Evolutionary conservation across 2,888 invertebrate genomes (phyloP).

Genomic region (Melolontha melolontha): DNA sequence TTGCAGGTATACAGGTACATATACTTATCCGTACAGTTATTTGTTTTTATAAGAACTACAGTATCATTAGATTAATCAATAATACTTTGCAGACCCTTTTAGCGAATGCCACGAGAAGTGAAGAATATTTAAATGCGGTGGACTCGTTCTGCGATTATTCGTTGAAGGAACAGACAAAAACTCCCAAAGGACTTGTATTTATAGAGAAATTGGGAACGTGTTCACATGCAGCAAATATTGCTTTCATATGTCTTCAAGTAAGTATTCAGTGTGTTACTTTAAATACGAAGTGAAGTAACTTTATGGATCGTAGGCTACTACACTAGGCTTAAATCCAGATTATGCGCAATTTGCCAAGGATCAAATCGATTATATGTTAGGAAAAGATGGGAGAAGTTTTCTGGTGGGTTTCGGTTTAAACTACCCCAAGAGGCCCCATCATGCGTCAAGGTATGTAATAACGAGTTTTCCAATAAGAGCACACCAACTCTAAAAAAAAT

Average conservation of each 20-base stretch:
- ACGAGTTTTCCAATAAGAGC: too few species aligned
- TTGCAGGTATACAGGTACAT: slow-evolving; percentile 69
- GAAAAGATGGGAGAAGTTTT: slow-evolving; percentile 68
- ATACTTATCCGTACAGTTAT: neutral
- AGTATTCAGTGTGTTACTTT: neutral
- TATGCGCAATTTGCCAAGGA: slow-evolving; percentile 67
- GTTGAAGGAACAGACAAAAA: slow-evolving; percentile 64
- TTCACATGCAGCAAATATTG: slow-evolving; percentile 69
- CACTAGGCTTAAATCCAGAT: slow-evolving; percentile 59
- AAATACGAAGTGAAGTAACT: too few species aligned
- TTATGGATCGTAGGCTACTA: slow-evolving; percentile 59
- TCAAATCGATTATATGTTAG: slow-evolving; percentile 70
- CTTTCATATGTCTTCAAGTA: slow-evolving; percentile 69
- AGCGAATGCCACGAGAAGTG: slow-evolving; percentile 64
- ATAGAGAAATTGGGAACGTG: slow-evolving; percentile 69
- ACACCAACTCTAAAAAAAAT: too few species aligned
- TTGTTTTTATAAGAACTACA: neutral
- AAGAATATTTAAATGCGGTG: slow-evolving; percentile 64
- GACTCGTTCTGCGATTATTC: slow-evolving; percentile 68
- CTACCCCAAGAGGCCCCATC: slow-evolving; percentile 68
- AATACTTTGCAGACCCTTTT: slow-evolving; percentile 62
- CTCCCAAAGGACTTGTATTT: slow-evolving; percentile 69
- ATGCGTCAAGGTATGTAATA: slow-evolving; percentile 66
- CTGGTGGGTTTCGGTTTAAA: slow-evolving; percentile 70
- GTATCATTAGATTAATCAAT: neutral